Evolutionary conservation across 2,113 vertebrate species (phyloP).

Genomic region (Colaptes auratus): DNA sequence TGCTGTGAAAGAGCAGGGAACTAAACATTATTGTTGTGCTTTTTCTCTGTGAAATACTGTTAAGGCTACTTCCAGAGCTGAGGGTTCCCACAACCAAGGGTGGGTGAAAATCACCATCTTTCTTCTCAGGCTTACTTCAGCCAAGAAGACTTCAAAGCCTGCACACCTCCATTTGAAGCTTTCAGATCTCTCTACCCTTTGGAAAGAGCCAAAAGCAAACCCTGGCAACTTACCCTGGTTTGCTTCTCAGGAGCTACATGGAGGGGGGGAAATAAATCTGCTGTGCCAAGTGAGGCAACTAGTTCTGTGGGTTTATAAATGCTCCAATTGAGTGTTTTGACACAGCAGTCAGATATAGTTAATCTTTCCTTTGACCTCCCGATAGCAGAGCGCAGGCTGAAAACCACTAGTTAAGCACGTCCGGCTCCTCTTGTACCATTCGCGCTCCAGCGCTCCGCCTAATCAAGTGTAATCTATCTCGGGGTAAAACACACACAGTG

Average conservation of each 20-base stretch:
- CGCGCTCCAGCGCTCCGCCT: constrained; percentile 68
- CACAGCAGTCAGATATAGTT: constrained; percentile 66
- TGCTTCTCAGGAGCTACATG: not conserved
- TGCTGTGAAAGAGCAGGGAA: not conserved
- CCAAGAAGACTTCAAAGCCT: not conserved
- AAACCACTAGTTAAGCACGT: constrained; percentile 52
- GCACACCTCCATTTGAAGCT: not conserved
- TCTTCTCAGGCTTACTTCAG: not conserved
- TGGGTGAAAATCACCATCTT: not conserved
- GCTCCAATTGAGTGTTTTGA: constrained; percentile 70
- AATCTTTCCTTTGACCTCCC: constrained; percentile 68
- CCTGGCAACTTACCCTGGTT: not conserved
- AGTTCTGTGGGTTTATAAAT: constrained; percentile 60
- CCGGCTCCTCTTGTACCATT: constrained; percentile 65
- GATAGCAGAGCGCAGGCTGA: not conserved
- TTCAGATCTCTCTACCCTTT: not conserved
- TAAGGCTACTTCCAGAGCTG: not conserved
- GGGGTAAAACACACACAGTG: constrained; percentile 63
- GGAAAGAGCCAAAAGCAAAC: not conserved
- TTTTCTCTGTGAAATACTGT: not conserved
- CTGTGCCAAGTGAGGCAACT: not conserved
- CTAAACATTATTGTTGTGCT: not conserved
- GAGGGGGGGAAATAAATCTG: constrained; percentile 44
- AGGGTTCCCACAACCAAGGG: not conserved
- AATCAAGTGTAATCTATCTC: constrained; percentile 74